Evolutionary conservation across 2,113 vertebrate species (phyloP).

Genomic region (Carassius auratus): DNA sequence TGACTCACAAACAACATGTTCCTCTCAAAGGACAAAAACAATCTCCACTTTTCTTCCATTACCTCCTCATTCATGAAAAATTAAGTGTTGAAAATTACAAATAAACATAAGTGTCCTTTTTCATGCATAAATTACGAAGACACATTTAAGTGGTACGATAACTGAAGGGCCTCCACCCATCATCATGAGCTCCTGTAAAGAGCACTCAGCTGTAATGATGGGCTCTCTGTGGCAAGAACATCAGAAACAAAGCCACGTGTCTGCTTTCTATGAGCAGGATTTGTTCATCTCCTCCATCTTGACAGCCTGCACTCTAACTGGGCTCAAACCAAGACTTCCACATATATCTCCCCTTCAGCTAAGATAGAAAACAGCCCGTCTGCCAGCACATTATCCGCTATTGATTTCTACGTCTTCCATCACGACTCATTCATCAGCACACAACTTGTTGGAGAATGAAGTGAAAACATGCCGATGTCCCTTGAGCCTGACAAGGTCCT

Average conservation of each 20-base stretch:
- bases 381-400: not conserved
- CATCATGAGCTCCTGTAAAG: conserved; percentile 22
- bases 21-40: conserved; percentile 14
- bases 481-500: conserved; percentile 31
- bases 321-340: conserved; percentile 17
- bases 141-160: conserved; percentile 5
- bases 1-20: not conserved
- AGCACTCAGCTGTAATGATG: conserved; percentile 34
- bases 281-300: conserved; percentile 51
- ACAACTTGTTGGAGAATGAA: not conserved
- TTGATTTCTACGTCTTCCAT: conserved; percentile 3
- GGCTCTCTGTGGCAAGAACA: conserved; percentile 27
- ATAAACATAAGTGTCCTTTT: conserved; percentile 18
- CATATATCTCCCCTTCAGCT: too few relatives aligned
- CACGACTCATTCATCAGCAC: not conserved
- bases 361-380: conserved; percentile 10
- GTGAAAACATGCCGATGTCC: not conserved
- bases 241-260: not conserved
- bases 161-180: conserved; percentile 13
- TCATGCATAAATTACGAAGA: conserved; percentile 39
- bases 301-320: conserved; percentile 4
- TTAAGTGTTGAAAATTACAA: conserved; percentile 27
- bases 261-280: not conserved
- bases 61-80: conserved; percentile 42
- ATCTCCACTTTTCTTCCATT: conserved; percentile 19